Evolutionary conservation across 2,797 vertebrate species (phyloP).

Genomic region (Eulemur mongoz): DNA sequence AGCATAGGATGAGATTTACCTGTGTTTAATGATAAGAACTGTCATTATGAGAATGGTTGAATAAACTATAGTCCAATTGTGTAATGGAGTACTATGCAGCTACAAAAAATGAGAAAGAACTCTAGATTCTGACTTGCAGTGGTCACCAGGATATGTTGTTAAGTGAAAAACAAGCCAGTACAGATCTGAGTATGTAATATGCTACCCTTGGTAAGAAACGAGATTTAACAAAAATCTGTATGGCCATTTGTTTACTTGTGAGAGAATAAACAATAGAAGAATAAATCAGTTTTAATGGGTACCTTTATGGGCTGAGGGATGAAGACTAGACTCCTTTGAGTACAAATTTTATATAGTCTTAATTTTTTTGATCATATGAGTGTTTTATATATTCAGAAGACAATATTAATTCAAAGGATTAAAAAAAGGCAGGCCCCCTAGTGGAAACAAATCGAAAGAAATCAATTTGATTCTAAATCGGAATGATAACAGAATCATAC

Average conservation of each 20-base stretch:
- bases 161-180: neutral
- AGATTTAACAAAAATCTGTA: neutral
- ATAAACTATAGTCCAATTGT: neutral
- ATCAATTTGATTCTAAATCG: neutral
- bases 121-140: neutral
- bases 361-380: neutral
- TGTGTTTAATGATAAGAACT: neutral
- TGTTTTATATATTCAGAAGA: neutral
- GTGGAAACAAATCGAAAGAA: neutral
- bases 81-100: neutral
- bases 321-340: neutral
- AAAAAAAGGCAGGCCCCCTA: neutral
- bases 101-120: neutral
- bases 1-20: neutral
- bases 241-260: neutral
- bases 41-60: neutral
- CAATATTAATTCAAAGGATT: neutral
- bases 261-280: neutral
- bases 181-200: neutral
- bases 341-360: neutral
- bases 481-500: neutral
- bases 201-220: neutral
- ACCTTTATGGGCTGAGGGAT: neutral
- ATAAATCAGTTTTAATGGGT: constrained; percentile 2
- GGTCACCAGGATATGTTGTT: neutral